Evolutionary conservation across 2,888 invertebrate species (phyloP).

Genomic region (Phaedon cochleariae): DNA sequence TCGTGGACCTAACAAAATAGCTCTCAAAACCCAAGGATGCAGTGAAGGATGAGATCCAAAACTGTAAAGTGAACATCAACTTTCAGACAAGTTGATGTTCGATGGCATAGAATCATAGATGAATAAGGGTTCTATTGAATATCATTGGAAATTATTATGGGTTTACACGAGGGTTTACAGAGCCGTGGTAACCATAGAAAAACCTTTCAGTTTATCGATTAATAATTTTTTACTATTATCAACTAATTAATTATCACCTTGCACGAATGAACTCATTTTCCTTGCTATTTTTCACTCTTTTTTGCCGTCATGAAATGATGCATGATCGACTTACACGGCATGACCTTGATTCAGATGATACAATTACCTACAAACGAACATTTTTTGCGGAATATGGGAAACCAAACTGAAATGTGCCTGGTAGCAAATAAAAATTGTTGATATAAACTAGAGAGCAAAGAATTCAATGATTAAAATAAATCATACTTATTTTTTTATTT

Average conservation of each 20-base stretch:
- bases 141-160: too few relatives aligned
- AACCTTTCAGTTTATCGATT: not conserved
- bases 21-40: too few relatives aligned
- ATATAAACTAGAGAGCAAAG: not conserved
- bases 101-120: too few relatives aligned
- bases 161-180: too few relatives aligned
- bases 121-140: too few relatives aligned
- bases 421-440: not conserved
- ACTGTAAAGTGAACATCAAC: too few relatives aligned
- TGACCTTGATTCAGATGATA: slow-evolving; percentile 1
- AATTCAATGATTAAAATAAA: not conserved
- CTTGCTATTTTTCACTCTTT: not conserved
- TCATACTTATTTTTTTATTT: too few relatives aligned
- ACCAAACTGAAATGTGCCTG: not conserved
- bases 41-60: too few relatives aligned
- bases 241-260: not conserved
- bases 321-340: not conserved
- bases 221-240: too few relatives aligned
- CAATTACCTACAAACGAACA: slow-evolving; percentile 6
- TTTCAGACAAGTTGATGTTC: too few relatives aligned
- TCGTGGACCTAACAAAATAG: too few relatives aligned
- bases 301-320: not conserved
- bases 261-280: not conserved
- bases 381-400: slow-evolving; percentile 16
- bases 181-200: too few relatives aligned